Base-by-base conservation (phyloP, 2,797 vertebrate species). In the Syngnathus rostellatus region DNA sequence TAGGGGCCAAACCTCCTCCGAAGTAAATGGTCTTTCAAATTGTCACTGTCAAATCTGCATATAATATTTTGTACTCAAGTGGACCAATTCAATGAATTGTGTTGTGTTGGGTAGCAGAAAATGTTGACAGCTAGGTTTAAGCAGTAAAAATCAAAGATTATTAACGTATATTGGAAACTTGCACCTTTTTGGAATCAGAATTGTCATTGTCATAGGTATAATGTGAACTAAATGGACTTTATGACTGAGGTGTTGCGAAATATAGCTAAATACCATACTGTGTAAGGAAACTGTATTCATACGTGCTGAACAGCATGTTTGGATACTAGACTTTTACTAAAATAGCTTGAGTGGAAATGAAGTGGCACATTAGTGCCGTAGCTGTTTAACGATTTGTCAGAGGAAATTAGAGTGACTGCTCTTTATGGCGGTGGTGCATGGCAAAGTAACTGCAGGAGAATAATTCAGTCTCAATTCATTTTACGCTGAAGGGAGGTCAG, bases 381-480 rank as follows among this genome's bases (percentile, higher is more conserved):
- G 63, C 48, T 54, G 10, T 64, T 85, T 85, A 88, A 85, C 80
- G 73, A 79, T 90, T 89, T 91, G 85, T 89, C 81, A 89, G 85
- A 87, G 81, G 78, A 87, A 89, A 90, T 90, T 89, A 88, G 79
- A 88, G 81, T 72, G 60, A 76, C 66, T 75, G 80, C 72, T 84
- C 78, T 86, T 87, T 76, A 86, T 74, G 77, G 87, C 66, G 68
- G 74, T 72, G 67, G 77, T 77, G 80, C 76, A 77, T 77, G 80
- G 77, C 71, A 89, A 84, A 85, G 80, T 81, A 87, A 87, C 85
- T 84, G 80, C 78, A 80, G 80, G 82, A 81, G 83, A 87, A 88
- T 89, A 87, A 89, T 85, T 86, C 75, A 74, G 80, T 84, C 79
- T 86, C 83, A 81, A 82, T 88, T 88, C 74, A 87, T 89, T 89